Percentiles rank a stretch among this genome's conserved stretches.
phyloP scores from a whole-genome alignment of 2,888 invertebrate genomes.

The Nomada fucata region DNA sequence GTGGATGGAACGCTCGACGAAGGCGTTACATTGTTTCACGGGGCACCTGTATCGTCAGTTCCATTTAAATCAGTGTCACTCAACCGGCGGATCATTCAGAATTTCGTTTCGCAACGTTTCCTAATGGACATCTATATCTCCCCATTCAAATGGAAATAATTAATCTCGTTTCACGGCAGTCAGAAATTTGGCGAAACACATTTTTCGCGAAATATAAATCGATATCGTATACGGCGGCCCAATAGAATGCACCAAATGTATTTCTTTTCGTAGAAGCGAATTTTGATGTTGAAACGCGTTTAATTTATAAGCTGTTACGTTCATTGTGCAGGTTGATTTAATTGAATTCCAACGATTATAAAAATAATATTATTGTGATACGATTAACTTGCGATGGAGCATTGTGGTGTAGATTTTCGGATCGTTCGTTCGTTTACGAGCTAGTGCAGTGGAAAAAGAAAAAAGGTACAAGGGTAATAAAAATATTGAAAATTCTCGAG shows the following conservation, averaged over 20 bases:
- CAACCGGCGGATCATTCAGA: background rate
- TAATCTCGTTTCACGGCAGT: background rate
- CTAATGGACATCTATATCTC: background rate
- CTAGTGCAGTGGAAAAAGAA: too few species aligned
- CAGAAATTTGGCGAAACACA: background rate
- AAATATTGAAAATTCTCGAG: background rate
- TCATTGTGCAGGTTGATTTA: too few species aligned
- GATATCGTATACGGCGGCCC: background rate
- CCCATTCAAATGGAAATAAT: background rate
- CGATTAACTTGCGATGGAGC: too few species aligned
- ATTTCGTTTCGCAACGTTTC: background rate
- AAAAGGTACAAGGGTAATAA: background rate
- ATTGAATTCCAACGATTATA: too few species aligned
- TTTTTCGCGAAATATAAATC: background rate
- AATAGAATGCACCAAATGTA: too few species aligned
- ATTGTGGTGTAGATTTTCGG: too few species aligned
- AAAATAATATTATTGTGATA: too few species aligned
- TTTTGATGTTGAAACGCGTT: too few species aligned
- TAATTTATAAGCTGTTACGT: too few species aligned
- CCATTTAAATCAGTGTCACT: constrained; percentile 50
- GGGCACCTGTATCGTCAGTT: constrained; percentile 26
- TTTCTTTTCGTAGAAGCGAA: too few species aligned
- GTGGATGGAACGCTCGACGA: background rate
- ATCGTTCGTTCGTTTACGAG: too few species aligned
- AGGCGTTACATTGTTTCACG: constrained; percentile 50